Evolutionary conservation across 2,113 vertebrate genomes (phyloP), one percentile per base, ranked within the genome.

Genomic region (Edolisoma coerulescens): DNA sequence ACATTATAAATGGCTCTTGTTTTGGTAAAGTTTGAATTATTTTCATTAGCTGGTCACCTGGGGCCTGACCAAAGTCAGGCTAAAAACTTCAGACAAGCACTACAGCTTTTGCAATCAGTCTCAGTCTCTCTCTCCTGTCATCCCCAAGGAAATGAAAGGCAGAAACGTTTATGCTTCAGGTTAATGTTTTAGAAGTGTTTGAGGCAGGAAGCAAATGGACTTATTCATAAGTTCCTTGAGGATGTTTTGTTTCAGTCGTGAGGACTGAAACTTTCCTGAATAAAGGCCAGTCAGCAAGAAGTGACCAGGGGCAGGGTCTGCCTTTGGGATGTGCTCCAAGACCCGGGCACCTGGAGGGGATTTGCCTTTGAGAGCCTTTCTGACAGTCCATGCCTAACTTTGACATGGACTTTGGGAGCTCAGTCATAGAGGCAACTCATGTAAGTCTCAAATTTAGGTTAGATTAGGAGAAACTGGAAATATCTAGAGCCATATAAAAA

Each of bases 11-110:
- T 98, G 97, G 95, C 84, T 90, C 95, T 97, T 98, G 96, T 98
- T 98, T 98, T 97, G 96, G 96, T 98, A 97, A 97, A 97, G 97
- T 95, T 97, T 97, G 95, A 98, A 98, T 98, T 98, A 98, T 98
- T 98, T 98, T 98, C 97, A 97, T 98, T 98, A 98, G 97, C 95
- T 96, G 94, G 94, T 97, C 97, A 98, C 97, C 96, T 98, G 98
- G 98, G 97, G 97, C 97, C 95, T 96, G 95, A 95, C 95, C 95
- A 97, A 96, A 98, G 78, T 96, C 94, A 93, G 89, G 85, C 91
- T 96, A 91, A 97, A 98, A 95, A 96, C 94, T 97, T 97, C 97
- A 98, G 98, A 97, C 97, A 98, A 97, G 97, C 97, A 92, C 93
- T 95, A 71, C 87, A 97, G 97, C 96, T 97, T 96, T 97, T 97